Evolutionary conservation across 2,797 vertebrate genomes (phyloP).

Genomic region (Mallotus villosus): DNA sequence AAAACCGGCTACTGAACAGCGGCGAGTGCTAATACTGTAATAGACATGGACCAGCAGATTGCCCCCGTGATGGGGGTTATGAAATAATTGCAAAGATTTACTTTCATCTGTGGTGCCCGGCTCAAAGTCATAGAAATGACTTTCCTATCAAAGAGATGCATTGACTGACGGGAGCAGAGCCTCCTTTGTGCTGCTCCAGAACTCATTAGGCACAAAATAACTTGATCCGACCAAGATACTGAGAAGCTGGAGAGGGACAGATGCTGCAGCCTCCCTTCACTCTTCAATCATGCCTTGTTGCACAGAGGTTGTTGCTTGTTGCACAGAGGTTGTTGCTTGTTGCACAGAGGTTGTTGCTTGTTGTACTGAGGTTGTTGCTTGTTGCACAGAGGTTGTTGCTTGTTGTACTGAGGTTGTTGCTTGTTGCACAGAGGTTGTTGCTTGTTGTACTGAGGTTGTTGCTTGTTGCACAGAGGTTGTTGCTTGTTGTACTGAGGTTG

Average conservation of each 20-base stretch:
- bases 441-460: no score
- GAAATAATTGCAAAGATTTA: slow-evolving; percentile 59
- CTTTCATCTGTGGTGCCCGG: slow-evolving; percentile 62
- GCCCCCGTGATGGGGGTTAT: slow-evolving; percentile 40
- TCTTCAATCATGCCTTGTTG: neutral
- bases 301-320: neutral
- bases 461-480: no score
- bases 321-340: neutral
- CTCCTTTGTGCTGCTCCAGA: slow-evolving; percentile 67
- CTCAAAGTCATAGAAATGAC: slow-evolving; percentile 64
- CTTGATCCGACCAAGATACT: slow-evolving; percentile 70
- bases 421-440: no score
- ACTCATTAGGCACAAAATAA: slow-evolving; percentile 83
- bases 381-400: no score
- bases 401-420: no score
- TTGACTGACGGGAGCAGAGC: slow-evolving; percentile 75
- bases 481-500: no score
- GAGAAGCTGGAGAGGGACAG: slow-evolving; percentile 69
- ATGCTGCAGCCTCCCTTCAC: slow-evolving; percentile 24
- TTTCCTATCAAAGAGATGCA: slow-evolving; percentile 70
- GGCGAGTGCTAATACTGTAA: slow-evolving; percentile 38
- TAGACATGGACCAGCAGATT: slow-evolving; percentile 31
- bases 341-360: no score
- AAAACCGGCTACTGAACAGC: slow-evolving; percentile 50
- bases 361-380: no score